phyloP scores from a whole-genome alignment of 2,888 invertebrate genomes.

The Acleris literana region DNA sequence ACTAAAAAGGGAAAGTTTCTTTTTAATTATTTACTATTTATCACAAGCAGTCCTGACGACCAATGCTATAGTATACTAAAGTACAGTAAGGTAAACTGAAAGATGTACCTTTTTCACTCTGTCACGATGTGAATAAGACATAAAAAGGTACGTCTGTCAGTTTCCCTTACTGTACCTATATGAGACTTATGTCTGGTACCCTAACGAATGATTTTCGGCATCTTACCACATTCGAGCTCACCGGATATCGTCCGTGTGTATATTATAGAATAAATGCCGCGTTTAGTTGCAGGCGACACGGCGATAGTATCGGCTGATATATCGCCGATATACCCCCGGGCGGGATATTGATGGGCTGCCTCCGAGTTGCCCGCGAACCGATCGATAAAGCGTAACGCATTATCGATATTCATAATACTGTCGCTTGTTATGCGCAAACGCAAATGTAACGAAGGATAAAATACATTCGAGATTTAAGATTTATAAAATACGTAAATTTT shows the following conservation, averaged over 20 bases:
- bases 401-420: constrained; percentile 62
- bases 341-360: constrained; percentile 62
- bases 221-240: too few species aligned
- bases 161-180: too few species aligned
- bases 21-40: too few species aligned
- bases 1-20: too few species aligned
- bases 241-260: constrained; percentile 37
- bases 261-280: constrained; percentile 58
- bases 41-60: too few species aligned
- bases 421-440: constrained; percentile 51
- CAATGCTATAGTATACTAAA: too few species aligned
- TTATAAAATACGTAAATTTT: not conserved
- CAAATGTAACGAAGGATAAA: not conserved
- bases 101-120: too few species aligned
- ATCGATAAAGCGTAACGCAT: constrained; percentile 46
- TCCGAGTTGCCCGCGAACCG: constrained; percentile 49
- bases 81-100: too few species aligned
- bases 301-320: constrained; percentile 72
- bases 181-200: too few species aligned
- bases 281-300: constrained; percentile 68
- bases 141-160: too few species aligned
- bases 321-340: constrained; percentile 62
- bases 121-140: too few species aligned
- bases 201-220: too few species aligned
- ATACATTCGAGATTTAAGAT: not conserved